These are phyloP conservation scores for Ooceraea biroi DNA, from an alignment of 1,140 invertebrate species.

Conservation along the genomic window DNA sequence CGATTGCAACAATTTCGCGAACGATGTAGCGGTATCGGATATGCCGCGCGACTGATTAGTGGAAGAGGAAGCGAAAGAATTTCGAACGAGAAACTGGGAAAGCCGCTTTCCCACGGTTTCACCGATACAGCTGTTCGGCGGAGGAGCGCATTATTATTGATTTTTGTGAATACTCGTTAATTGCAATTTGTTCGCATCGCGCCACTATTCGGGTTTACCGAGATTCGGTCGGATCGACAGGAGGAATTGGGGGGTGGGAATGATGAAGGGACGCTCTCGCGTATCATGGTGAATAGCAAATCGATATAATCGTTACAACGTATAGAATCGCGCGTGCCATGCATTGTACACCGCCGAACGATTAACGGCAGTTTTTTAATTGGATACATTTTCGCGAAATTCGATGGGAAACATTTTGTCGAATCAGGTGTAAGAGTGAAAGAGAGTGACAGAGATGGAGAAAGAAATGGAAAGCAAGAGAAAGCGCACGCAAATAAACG, in stretches of 20 bases:
- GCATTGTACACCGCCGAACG: slow-evolving; percentile 19
- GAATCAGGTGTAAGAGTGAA: background rate
- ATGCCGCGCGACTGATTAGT: background rate
- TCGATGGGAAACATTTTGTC: slow-evolving; percentile 26
- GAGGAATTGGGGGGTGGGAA: background rate
- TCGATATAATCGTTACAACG: slow-evolving; percentile 50
- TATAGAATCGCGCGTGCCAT: slow-evolving; percentile 24
- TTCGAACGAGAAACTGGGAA: background rate
- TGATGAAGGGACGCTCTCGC: too few relatives aligned
- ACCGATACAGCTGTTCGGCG: background rate
- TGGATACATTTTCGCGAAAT: slow-evolving; percentile 48
- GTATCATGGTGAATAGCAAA: slow-evolving; percentile 4
- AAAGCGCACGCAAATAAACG: slow-evolving; percentile 33
- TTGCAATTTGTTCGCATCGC: slow-evolving; percentile 34
- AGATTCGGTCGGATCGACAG: slow-evolving; percentile 16
- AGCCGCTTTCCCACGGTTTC: background rate
- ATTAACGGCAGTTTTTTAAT: slow-evolving; percentile 58
- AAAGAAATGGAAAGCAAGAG: background rate
- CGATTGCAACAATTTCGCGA: background rate
- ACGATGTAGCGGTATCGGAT: background rate
- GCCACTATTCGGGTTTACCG: slow-evolving; percentile 9
- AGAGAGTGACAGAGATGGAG: too few relatives aligned
- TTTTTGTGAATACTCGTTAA: slow-evolving; percentile 43
- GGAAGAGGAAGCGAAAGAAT: background rate
- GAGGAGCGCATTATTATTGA: slow-evolving; percentile 1